These are phyloP conservation scores for Seladonia tumulorum DNA, from an alignment of 2,888 invertebrate species.

Conservation along the genomic window DNA sequence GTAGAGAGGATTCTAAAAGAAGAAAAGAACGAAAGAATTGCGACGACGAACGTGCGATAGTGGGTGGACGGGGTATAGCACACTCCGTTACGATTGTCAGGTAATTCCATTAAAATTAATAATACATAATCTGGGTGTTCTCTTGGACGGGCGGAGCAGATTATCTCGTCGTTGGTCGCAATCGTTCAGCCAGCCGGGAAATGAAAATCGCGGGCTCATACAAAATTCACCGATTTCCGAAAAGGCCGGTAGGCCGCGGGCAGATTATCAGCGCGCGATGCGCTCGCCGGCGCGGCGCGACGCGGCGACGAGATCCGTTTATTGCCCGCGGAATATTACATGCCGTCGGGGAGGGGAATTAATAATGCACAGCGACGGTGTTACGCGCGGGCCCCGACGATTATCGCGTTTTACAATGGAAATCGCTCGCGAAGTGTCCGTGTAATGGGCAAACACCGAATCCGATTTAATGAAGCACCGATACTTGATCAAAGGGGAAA, in stretches of 20 bases:
- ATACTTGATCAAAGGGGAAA: conserved; percentile 41
- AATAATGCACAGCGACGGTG: conserved; percentile 65
- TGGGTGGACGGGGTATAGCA: not conserved
- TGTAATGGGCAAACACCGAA: conserved; percentile 63
- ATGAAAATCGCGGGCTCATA: conserved; percentile 58
- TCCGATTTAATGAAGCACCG: conserved; percentile 58
- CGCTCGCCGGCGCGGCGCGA: not conserved
- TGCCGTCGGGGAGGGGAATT: conserved; percentile 57
- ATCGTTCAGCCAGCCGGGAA: conserved; percentile 6
- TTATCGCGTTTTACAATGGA: conserved; percentile 70
- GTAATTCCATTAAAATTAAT: conserved; percentile 69
- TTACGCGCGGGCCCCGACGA: conserved; percentile 53
- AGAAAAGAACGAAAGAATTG: not conserved
- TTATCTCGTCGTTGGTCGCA: conserved; percentile 50
- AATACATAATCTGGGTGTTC: conserved; percentile 59
- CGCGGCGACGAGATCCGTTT: conserved; percentile 59
- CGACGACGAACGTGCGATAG: not conserved
- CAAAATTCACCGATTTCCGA: conserved; percentile 59
- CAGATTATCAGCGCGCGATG: conserved; percentile 50
- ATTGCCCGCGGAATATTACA: conserved; percentile 71
- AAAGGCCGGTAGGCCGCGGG: conserved; percentile 36
- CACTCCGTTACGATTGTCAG: conserved; percentile 46
- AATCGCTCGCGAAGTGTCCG: conserved; percentile 57
- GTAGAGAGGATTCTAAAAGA: not conserved
- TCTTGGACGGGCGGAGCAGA: conserved; percentile 35